Percentiles rank a stretch among this genome's conserved stretches.
Evolutionary conservation across 2,113 vertebrate species (phyloP).

Genomic region (pig (Sus scrofa)): DNA sequence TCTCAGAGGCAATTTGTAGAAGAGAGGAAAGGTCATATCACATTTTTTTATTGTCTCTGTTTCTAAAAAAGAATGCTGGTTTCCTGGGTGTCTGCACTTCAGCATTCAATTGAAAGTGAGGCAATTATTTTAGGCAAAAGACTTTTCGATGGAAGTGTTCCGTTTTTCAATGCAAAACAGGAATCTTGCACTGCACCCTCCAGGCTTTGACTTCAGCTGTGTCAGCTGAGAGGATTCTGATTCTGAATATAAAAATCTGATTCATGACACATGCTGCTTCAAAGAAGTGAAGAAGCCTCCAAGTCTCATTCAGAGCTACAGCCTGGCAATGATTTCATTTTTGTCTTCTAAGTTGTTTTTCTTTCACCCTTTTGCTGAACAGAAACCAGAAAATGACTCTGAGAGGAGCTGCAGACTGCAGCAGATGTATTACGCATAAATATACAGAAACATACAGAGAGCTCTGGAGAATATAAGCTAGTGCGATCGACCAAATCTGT

Average conservation of each 20-base stretch:
- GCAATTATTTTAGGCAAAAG: slow-evolving; percentile 54
- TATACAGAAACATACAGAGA: slow-evolving; percentile 53
- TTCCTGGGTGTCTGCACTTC: neutral
- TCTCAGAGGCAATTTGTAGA: neutral
- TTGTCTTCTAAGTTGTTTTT: slow-evolving; percentile 71
- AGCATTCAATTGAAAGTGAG: slow-evolving; percentile 37
- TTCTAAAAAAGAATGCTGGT: slow-evolving; percentile 7
- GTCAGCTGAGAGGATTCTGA: slow-evolving; percentile 49
- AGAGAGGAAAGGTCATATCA: slow-evolving; percentile 3
- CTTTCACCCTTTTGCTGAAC: slow-evolving; percentile 62
- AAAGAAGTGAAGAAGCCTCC: slow-evolving; percentile 1
- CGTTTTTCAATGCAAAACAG: slow-evolving; percentile 10
- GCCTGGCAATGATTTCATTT: slow-evolving; percentile 59
- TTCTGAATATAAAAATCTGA: slow-evolving; percentile 70
- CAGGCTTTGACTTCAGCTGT: slow-evolving; percentile 60
- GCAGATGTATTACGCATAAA: slow-evolving; percentile 62
- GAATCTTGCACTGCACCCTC: neutral
- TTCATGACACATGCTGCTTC: slow-evolving; percentile 63
- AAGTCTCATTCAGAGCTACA: slow-evolving; percentile 54
- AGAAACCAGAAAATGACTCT: slow-evolving; percentile 63
- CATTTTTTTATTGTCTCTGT: slow-evolving; percentile 2
- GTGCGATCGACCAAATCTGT: slow-evolving; percentile 31
- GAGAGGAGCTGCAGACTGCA: neutral
- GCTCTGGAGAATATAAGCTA: neutral
- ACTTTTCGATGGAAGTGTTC: slow-evolving; percentile 36